These are phyloP conservation scores for Falco berigora DNA, from an alignment of 2,797 vertebrate genomes.

Conservation along the genomic window DNA sequence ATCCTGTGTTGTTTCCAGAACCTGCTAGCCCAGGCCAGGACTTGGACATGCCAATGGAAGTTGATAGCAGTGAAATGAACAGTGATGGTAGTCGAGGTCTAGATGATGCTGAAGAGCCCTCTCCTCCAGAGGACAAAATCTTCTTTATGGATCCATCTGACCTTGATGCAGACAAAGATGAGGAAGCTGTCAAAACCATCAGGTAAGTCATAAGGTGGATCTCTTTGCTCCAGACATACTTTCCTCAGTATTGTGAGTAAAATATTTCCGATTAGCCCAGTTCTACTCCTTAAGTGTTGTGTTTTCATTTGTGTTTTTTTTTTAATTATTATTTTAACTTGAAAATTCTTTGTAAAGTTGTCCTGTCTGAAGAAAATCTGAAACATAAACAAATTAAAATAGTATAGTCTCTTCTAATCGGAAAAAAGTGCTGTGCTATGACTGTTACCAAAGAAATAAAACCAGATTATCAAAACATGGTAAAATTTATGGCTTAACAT, in stretches of 20 bases:
- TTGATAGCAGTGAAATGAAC: conserved; percentile 87
- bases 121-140: conserved; percentile 92
- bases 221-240: not conserved
- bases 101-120: conserved; percentile 88
- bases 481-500: not conserved
- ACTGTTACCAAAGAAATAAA: not conserved
- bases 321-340: not conserved
- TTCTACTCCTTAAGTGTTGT: not conserved
- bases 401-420: not conserved
- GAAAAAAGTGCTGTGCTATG: not conserved
- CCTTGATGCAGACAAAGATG: conserved; percentile 89
- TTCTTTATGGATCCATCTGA: conserved; percentile 91
- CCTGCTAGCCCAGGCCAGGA: conserved; percentile 89
- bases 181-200: conserved; percentile 90
- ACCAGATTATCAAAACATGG: not conserved
- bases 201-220: conserved; percentile 72
- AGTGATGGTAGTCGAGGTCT: conserved; percentile 82
- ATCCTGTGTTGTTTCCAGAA: conserved; percentile 72
- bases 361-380: not conserved
- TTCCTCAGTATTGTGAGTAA: not conserved
- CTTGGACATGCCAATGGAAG: conserved; percentile 92
- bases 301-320: not conserved
- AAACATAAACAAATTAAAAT: not conserved
- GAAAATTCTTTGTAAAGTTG: not conserved
- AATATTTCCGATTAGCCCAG: not conserved